A percentile compares a stretch with the other conserved stretches of the same genome.
Evolutionary conservation across 2,888 invertebrate genomes (phyloP).

Genomic region (Eumerus sabulonum): DNA sequence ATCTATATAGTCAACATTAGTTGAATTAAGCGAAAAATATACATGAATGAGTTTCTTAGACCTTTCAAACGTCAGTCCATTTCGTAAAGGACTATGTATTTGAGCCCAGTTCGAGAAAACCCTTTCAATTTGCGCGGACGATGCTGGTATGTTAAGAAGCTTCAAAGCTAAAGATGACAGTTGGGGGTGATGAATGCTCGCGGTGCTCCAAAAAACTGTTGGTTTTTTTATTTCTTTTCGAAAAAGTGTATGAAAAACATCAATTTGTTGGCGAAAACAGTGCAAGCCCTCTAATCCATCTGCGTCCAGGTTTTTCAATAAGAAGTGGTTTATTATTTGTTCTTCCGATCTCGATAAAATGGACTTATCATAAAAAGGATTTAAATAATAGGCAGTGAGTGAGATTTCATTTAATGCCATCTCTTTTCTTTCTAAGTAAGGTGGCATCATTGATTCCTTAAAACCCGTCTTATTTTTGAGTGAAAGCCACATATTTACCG

Average conservation of each 20-base stretch:
- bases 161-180: too few relatives aligned
- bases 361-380: constrained; percentile 13
- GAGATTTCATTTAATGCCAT: constrained; percentile 16
- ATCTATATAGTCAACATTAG: too few relatives aligned
- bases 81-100: too few relatives aligned
- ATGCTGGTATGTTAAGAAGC: too few relatives aligned
- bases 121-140: too few relatives aligned
- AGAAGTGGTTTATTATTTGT: constrained; percentile 21
- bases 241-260: constrained; percentile 15
- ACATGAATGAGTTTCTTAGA: too few relatives aligned
- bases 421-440: constrained; percentile 15
- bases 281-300: constrained; percentile 22
- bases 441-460: constrained; percentile 11
- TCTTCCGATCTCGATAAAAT: constrained; percentile 6
- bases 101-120: too few relatives aligned
- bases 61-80: too few relatives aligned
- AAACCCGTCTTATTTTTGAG: constrained; percentile 34
- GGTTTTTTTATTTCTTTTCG: constrained; percentile 19
- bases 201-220: constrained; percentile 16
- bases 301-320: constrained; percentile 34
- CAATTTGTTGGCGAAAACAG: constrained; percentile 11
- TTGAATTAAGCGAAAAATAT: too few relatives aligned
- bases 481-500: constrained; percentile 48
- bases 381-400: constrained; percentile 28
- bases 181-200: too few relatives aligned